Evolutionary conservation across 1,140 invertebrate genomes (phyloP), one percentile per base, ranked within the genome.

Genomic region (Rhyacophila brunnea): DNA sequence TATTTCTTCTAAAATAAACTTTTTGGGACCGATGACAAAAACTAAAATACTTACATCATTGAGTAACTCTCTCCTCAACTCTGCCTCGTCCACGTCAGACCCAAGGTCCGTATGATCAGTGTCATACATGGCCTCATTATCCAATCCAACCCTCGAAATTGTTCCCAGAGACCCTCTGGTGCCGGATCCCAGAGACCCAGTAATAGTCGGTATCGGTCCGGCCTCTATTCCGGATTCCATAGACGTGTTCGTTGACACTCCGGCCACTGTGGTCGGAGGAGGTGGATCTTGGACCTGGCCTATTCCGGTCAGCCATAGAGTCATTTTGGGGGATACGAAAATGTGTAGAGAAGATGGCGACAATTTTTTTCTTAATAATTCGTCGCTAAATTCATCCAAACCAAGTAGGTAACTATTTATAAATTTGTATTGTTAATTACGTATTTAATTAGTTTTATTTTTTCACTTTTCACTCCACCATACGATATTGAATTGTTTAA

Each of bases 31-130:
- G n/a, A n/a, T n/a, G n/a, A n/a, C n/a, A n/a, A n/a, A n/a, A n/a
- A n/a, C n/a, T n/a, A 28, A 28, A 28, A 28, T 5, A 82, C 85
- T 81, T 74, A 88, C 90, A 74, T 91, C 90, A 71, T 88, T 86
- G 32, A 92, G 80, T 64, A 91, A 77, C 70, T 88, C 87, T 58
- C 87, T 74, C 35, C 87, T 80, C 44, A 88, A 81, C 66, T 91
- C 88, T 6, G 85, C 85, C 69, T 91, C 89, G 71, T 91, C 89
- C 43, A 87, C 79, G 65, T 90, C 87, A 36, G 87, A 89, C 23
- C 82, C 87, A 5, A 89, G 78, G 72, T 89, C 88, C 6, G 87
- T 89, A 66, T 89, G 86, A 70, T 89, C 87, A 43, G 87, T 89
- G 65, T 88, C 83, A 68, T 89, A 88, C 49, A 84, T 77, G 59